phyloP scores from a whole-genome alignment of 2,888 invertebrate genomes.

The Parnassius mnemosyne region DNA sequence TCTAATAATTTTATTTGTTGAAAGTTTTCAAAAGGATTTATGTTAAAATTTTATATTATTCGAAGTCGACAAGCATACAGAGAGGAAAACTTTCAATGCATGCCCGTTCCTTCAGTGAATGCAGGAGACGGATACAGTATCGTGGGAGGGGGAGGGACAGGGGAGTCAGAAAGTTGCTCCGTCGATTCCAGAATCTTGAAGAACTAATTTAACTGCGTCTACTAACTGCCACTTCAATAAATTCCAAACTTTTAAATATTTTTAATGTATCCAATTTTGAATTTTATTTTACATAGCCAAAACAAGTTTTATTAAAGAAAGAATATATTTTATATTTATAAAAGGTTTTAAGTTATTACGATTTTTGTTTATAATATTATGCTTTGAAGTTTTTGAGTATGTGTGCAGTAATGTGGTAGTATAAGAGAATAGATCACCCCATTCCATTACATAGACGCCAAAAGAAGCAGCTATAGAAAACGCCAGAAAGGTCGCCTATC shows the following conservation, averaged over 20 bases:
- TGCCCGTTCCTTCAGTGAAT: constrained; percentile 63
- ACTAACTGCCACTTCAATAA: constrained; percentile 72
- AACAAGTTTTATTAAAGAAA: neutral
- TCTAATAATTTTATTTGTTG: neutral
- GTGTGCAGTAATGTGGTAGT: too few relatives aligned
- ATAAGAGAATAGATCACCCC: too few relatives aligned
- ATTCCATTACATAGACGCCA: too few relatives aligned
- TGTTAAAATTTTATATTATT: constrained; percentile 17
- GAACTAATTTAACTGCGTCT: constrained; percentile 77
- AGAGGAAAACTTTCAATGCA: constrained; percentile 75
- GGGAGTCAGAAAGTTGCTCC: constrained; percentile 61
- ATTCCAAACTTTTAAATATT: constrained; percentile 56
- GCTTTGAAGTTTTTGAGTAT: too few relatives aligned
- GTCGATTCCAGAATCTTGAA: constrained; percentile 72
- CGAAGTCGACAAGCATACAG: constrained; percentile 39
- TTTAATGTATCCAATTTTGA: constrained; percentile 33
- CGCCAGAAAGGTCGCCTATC: too few relatives aligned
- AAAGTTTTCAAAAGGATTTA: constrained; percentile 4
- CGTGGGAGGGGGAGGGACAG: constrained; percentile 32
- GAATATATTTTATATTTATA: too few relatives aligned
- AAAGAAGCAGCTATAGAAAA: too few relatives aligned
- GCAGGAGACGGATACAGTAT: constrained; percentile 34
- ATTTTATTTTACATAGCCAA: constrained; percentile 26
- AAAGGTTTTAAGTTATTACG: too few relatives aligned
- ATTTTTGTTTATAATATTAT: too few relatives aligned